Conservation (phyloP, 2,113 vertebrate species). For the Empidonax alnorum region DNA sequence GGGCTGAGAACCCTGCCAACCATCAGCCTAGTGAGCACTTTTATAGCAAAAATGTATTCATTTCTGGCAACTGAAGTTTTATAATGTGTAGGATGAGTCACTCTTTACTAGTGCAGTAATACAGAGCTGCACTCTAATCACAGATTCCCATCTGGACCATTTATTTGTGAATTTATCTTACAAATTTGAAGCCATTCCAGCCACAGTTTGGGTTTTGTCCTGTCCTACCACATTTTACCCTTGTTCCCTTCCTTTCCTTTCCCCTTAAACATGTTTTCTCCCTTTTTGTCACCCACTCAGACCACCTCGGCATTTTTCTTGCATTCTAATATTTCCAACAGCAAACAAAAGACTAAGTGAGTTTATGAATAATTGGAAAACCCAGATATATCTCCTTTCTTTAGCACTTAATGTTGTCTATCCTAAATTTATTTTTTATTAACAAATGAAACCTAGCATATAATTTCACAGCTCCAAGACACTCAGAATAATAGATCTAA, state of each 20-base stretch:
- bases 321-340: neutral
- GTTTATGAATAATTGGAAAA: neutral
- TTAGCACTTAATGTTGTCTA: neutral
- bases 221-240: neutral
- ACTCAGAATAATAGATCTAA: neutral
- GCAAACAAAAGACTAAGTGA: neutral
- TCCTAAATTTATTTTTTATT: neutral
- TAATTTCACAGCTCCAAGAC: neutral
- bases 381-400: neutral
- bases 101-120: constrained; percentile 38
- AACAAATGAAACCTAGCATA: neutral
- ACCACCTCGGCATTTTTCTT: neutral
- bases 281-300: neutral
- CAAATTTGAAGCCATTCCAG: constrained; percentile 6
- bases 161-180: constrained; percentile 40
- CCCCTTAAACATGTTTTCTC: neutral
- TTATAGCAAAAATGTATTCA: constrained; percentile 8
- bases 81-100: constrained; percentile 34
- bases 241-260: neutral
- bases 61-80: constrained; percentile 17
- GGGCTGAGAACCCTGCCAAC: neutral
- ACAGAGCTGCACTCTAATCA: constrained; percentile 19
- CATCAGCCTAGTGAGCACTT: neutral
- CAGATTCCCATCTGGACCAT: constrained; percentile 26
- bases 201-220: neutral